Evolutionary conservation across 2,888 invertebrate genomes (phyloP).

Genomic region (Trissonchulus sp.): DNA sequence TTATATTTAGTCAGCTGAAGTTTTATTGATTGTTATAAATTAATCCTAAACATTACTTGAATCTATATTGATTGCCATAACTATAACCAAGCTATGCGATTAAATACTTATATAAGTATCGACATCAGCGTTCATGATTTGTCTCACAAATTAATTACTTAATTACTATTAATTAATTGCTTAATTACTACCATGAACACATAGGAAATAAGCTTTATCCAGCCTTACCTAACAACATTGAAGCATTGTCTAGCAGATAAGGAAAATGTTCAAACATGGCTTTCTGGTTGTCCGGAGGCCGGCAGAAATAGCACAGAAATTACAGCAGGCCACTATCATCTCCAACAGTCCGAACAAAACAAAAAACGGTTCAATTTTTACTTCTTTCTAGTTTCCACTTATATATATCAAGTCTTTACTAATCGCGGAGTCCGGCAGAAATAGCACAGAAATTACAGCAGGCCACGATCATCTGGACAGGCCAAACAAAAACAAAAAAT

Average conservation of each 20-base stretch:
- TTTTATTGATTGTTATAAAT: too few species aligned
- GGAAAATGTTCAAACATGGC: slow-evolving; percentile 99
- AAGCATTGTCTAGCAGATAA: slow-evolving; percentile 93
- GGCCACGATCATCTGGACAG: slow-evolving; percentile 98
- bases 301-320: slow-evolving; percentile 98
- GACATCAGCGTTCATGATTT: too few species aligned
- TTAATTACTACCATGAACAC: too few species aligned
- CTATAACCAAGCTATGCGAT: too few species aligned
- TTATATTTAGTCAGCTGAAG: too few species aligned
- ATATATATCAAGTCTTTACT: slow-evolving; percentile 98
- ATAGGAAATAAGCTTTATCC: too few species aligned
- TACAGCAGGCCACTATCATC: slow-evolving; percentile 99
- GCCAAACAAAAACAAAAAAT: slow-evolving; percentile 99
- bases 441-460: slow-evolving; percentile 97
- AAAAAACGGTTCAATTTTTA: too few species aligned
- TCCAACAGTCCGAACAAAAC: slow-evolving; percentile 98
- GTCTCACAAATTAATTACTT: too few species aligned
- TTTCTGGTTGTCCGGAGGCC: slow-evolving; percentile 97
- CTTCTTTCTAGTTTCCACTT: slow-evolving; percentile 98
- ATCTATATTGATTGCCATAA: too few species aligned
- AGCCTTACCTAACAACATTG: slow-evolving; percentile 76
- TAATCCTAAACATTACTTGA: too few species aligned
- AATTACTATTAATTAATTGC: too few species aligned
- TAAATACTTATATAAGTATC: too few species aligned
- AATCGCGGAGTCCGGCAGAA: slow-evolving; percentile 97